Evolutionary conservation across 2,113 vertebrate genomes (phyloP), one percentile per base, ranked within the genome.

Genomic region (Tetrax tetrax): DNA sequence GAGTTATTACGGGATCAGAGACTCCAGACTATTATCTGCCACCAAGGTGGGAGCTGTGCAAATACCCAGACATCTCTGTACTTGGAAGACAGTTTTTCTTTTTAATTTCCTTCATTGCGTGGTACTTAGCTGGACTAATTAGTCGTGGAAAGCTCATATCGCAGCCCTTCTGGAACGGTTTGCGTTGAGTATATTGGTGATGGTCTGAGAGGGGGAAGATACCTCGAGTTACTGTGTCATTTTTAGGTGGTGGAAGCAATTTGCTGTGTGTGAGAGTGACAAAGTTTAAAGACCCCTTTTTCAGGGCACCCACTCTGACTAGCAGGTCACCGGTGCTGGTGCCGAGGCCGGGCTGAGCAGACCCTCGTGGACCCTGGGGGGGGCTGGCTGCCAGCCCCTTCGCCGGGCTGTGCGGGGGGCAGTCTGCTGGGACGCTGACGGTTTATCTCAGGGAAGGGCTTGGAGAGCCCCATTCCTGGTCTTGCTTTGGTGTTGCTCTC

Each of bases 1-100:
- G 95, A 88, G 68, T 76, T 90, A 27, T 76, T 79, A 22, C 21
- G n/a, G 77, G 85, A 97, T 95, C 91, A 95, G 94, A 96, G 83
- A 38, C 91, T 95, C 70, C 82, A 60, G 95, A 41, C 80, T 78
- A 20, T 95, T 84, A 94, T 88, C 76, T 76, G 86, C 89, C 84
- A 8, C 84, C 4, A 9, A 95, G 91, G 91, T 91, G 87, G 96
- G 86, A 92, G 78, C 1, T 86, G 87, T 96, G 90, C 91, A 96
- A 87, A 94, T 47, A 89, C 56, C 63, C 87, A 38, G 83, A 25
- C 47, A 80, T 53, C 76, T 88, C 89, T 53, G 51, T 45, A 8
- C 90, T 83, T 8, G 48, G 70, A 79, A 93, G 85, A 92, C 27
- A 56, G 71, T 90, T 93, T 81, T 94, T 85, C 79, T 83, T 94